Percentiles rank a stretch among this genome's conserved stretches.
phyloP scores from a whole-genome alignment of 2,888 invertebrate genomes.

The Crematogaster levior region DNA sequence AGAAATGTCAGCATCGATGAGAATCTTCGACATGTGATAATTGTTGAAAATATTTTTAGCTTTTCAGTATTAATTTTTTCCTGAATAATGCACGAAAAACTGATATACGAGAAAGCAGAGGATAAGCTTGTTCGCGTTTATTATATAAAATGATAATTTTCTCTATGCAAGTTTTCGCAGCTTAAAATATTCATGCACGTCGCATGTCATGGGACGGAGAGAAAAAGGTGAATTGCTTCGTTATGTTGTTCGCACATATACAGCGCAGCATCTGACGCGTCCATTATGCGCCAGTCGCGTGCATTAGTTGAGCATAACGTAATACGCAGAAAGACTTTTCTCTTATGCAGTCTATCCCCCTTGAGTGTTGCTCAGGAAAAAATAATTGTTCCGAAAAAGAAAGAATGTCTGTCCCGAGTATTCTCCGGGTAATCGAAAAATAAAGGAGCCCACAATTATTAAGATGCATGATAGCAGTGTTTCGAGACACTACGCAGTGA shows the following conservation, averaged over 20 bases:
- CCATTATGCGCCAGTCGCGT: slow-evolving; percentile 79
- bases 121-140: not conserved
- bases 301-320: slow-evolving; percentile 81
- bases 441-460: slow-evolving; percentile 29
- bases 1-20: slow-evolving; percentile 7
- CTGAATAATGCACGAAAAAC: not conserved
- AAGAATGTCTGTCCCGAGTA: slow-evolving; percentile 23
- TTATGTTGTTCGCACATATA: slow-evolving; percentile 66
- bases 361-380: slow-evolving; percentile 61
- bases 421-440: slow-evolving; percentile 24
- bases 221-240: slow-evolving; percentile 48
- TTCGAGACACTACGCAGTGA: slow-evolving; percentile 21
- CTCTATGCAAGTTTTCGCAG: not conserved
- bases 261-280: slow-evolving; percentile 56
- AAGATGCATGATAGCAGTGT: not conserved
- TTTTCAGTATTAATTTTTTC: not conserved
- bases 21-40: not conserved
- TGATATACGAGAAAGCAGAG: not conserved
- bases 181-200: slow-evolving; percentile 10
- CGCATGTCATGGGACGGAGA: slow-evolving; percentile 14
- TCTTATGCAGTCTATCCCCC: slow-evolving; percentile 51
- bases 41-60: not conserved
- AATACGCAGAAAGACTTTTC: slow-evolving; percentile 64
- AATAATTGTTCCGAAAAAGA: slow-evolving; percentile 40
- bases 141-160: slow-evolving; percentile 28